Base-by-base conservation (phyloP, 2,113 vertebrate genomes). In the Anguilla japonica region DNA sequence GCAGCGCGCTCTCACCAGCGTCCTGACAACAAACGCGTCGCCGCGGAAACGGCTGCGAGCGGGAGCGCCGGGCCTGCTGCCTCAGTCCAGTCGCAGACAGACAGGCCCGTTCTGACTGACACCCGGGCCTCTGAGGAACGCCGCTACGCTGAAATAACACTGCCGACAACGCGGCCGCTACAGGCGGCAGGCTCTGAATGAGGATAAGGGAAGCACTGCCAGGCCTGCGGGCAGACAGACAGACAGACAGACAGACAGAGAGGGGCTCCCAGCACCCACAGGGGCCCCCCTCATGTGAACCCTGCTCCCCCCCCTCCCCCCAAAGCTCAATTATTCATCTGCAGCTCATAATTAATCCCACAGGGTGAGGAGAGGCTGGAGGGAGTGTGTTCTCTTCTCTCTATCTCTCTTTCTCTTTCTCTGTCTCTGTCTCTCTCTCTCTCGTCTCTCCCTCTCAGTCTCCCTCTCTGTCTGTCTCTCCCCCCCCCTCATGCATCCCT, bases 291-390 rank as follows among this genome's bases (percentile, higher is more conserved):
- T 93, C 90, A 91, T 89, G 90, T 92, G 93, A 94, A 94, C 94
- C 90, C 91, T 88, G 86, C 92, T 88, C 91, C 91, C 94, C 94
- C 88, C 89, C 53, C 53, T 56, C 53, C 92, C 91, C 94, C 94
- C 88, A 89, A 91, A 92, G 93, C 93, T 94, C 83, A 83, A 92
- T 88, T 90, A 92, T 91, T 94, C 93, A 93, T 93, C 92, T 93
- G 91, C 92, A 92, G 90, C 92, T 93, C 91, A 92, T 95, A 94
- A 94, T 95, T 94, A 93, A 94, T 92, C 94, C 93, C 91, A 94
- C 92, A 92, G 92, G 91, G 93, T 46, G 93, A 93, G 91, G 91
- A 91, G 90, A 92, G 90, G 86, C 63, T 71, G 87, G 88, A 82
- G 67, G 87, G 85, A 86, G 9, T 40, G 8, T 39, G 41, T 39